Conservation (phyloP, 2,113 vertebrate genomes). For the rabbit (Oryctolagus cuniculus) region mOryCun1.1 NC_091435.1:10218501-10219000, state of each 20-base stretch:
- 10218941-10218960: accelerated
- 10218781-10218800: slow-evolving; percentile 46
- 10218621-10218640: background rate
- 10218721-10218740: slow-evolving; percentile 40
- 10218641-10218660: slow-evolving; percentile 28
- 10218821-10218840: slow-evolving; percentile 74
- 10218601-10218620: slow-evolving; percentile 16
- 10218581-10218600: background rate
- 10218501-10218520: background rate
- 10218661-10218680: slow-evolving; percentile 66
- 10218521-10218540: background rate
- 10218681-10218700: slow-evolving; percentile 46
- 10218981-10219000: background rate
- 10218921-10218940: accelerated
- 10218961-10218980: accelerated
- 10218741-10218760: slow-evolving; percentile 60
- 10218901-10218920: too few relatives aligned
- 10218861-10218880: slow-evolving; percentile 31
- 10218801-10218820: background rate
- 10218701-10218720: slow-evolving; percentile 1
- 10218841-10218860: slow-evolving; percentile 42
- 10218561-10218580: background rate
- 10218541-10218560: background rate
- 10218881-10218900: background rate
- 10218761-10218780: slow-evolving; percentile 63